A percentile compares a stretch with the other conserved stretches of the same genome.
Evolutionary conservation across 2,797 vertebrate genomes (phyloP).

Genomic region (Antennarius maculatus): DNA sequence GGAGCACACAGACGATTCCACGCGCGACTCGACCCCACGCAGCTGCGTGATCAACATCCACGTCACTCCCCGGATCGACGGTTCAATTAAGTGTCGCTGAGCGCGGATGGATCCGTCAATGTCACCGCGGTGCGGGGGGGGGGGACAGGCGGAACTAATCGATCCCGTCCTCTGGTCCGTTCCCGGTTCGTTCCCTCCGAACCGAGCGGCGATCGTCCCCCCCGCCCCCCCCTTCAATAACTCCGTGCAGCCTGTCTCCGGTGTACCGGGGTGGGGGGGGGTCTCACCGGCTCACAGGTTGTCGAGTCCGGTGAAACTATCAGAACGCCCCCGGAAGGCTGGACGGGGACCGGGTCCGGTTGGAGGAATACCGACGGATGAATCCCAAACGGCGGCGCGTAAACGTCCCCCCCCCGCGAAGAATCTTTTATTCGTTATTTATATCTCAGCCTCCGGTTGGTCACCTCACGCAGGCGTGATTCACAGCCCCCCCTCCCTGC

Average conservation of each 20-base stretch:
- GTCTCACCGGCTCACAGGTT: conserved; percentile 84
- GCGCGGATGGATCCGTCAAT: conserved; percentile 58
- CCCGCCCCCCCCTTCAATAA: background rate
- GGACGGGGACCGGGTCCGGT: conserved; percentile 76
- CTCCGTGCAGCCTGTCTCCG: background rate
- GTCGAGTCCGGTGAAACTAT: conserved; percentile 66
- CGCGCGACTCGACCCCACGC: too few relatives aligned
- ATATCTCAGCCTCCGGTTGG: conserved; percentile 79
- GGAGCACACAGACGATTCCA: too few relatives aligned
- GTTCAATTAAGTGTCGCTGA: conserved; percentile 68
- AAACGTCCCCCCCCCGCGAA: conserved; percentile 77
- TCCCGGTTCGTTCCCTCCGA: conserved; percentile 8
- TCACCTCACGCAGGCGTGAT: conserved; percentile 83
- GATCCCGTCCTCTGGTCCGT: conserved; percentile 31
- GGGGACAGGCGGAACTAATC: conserved; percentile 40
- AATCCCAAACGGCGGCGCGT: conserved; percentile 71
- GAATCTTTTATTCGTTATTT: conserved; percentile 81
- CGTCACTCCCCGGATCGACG: conserved; percentile 57
- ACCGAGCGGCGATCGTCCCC: background rate
- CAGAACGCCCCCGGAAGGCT: conserved; percentile 59
- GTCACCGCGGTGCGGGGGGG: conserved; percentile 44
- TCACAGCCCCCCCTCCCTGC: conserved; percentile 81
- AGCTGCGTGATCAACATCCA: background rate
- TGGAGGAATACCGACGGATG: conserved; percentile 77
- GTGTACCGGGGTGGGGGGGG: background rate